A percentile compares a stretch with the other conserved stretches of the same genome.
phyloP scores from a whole-genome alignment of 2,888 invertebrate genomes.

The Dryococelus australis region DNA sequence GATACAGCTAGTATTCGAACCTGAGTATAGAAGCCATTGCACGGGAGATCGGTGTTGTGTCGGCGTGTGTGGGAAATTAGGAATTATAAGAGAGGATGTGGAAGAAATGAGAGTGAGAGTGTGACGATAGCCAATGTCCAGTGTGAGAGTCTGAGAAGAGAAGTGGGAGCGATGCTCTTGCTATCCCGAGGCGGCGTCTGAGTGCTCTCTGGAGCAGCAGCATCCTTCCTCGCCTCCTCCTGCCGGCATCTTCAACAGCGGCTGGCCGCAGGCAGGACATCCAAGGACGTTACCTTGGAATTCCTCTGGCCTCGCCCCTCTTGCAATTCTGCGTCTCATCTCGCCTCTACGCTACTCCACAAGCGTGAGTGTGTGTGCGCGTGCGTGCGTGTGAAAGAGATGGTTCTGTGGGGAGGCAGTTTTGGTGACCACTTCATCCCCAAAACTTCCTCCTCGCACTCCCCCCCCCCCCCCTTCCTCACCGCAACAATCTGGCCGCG shows the following conservation, averaged over 20 bases:
- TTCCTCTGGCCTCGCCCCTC: neutral
- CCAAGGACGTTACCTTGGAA: neutral
- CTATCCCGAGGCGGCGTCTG: neutral
- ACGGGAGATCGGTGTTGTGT: no score
- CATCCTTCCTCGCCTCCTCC: neutral
- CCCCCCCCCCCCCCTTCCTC: neutral
- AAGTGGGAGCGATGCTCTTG: neutral
- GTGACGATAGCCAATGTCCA: no score
- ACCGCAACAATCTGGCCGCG: neutral
- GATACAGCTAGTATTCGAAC: no score
- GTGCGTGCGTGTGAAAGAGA: neutral
- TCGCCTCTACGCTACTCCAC: neutral
- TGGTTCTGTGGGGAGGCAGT: neutral
- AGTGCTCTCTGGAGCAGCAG: neutral
- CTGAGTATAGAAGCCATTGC: no score
- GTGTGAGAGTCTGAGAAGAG: no score
- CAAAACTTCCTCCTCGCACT: neutral
- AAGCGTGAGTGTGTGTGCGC: no score
- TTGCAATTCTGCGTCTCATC: neutral
- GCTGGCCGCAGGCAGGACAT: neutral
- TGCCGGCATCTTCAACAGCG: no score
- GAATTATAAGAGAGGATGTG: no score
- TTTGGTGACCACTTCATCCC: constrained; percentile 6
- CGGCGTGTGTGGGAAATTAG: no score
- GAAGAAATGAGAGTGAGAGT: no score